Percentiles rank a stretch among this genome's conserved stretches.
phyloP scores from a whole-genome alignment of 2,113 vertebrate species.

The Sorex araneus region DNA sequence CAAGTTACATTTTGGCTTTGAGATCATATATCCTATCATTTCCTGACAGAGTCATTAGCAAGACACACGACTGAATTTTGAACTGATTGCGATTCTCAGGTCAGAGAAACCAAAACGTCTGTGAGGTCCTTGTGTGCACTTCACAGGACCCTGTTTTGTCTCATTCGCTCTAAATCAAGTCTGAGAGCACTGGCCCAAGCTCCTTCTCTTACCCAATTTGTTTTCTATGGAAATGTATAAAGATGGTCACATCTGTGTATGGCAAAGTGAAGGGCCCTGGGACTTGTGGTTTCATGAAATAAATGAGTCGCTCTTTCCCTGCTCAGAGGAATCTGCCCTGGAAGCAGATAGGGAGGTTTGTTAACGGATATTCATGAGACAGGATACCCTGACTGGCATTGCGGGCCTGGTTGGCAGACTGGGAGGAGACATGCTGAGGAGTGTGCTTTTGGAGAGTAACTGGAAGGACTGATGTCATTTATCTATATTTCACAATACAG shows the following conservation, averaged over 20 bases:
- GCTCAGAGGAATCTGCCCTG: neutral
- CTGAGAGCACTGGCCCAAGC: neutral
- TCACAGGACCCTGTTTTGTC: neutral
- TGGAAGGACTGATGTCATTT: constrained; percentile 81
- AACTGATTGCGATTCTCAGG: neutral
- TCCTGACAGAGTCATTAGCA: constrained; percentile 19
- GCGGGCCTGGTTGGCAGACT: constrained; percentile 44
- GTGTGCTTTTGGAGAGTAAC: constrained; percentile 41
- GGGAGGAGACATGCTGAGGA: constrained; percentile 27
- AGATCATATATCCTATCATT: constrained; percentile 47
- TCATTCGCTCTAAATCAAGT: constrained; percentile 30
- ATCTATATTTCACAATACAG: constrained; percentile 78
- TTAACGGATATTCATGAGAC: constrained; percentile 37
- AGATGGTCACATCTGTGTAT: constrained; percentile 11
- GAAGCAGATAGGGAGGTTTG: constrained; percentile 44
- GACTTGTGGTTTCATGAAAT: constrained; percentile 70
- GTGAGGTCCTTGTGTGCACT: neutral
- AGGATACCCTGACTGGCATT: neutral
- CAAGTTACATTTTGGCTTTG: constrained; percentile 28
- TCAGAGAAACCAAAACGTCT: neutral
- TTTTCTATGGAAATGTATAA: constrained; percentile 24
- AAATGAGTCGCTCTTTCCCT: constrained; percentile 49
- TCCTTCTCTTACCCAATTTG: constrained; percentile 2
- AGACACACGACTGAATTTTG: neutral
- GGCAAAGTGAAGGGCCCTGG: constrained; percentile 47